phyloP scores from a whole-genome alignment of 2,797 vertebrate genomes.

The Allobates femoralis region DNA sequence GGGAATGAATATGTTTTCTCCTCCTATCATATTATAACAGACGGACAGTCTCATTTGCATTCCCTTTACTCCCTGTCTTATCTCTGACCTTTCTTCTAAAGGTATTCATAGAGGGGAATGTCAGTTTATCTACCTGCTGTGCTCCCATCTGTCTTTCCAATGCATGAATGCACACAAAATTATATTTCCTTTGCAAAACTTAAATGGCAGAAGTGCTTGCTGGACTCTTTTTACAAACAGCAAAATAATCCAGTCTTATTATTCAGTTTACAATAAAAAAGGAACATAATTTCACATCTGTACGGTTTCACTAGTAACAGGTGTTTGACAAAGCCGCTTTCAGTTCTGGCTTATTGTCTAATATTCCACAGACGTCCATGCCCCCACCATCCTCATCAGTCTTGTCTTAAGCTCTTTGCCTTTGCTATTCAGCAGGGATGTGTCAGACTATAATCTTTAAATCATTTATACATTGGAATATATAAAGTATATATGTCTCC shows the following conservation, averaged over 20 bases:
- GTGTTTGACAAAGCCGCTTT: conserved; percentile 68
- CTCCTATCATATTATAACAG: conserved; percentile 72
- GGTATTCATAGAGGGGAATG: conserved; percentile 76
- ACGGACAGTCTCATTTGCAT: conserved; percentile 77
- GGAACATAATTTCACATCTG: conserved; percentile 69
- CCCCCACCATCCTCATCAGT: conserved; percentile 20
- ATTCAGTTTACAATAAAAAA: conserved; percentile 69
- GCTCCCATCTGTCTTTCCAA: conserved; percentile 77
- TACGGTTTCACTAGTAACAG: conserved; percentile 68
- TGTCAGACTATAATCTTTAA: conserved; percentile 46
- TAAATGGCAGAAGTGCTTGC: conserved; percentile 76
- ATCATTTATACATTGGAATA: conserved; percentile 46
- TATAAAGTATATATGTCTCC: conserved; percentile 37
- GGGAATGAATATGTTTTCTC: conserved; percentile 69
- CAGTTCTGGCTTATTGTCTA: conserved; percentile 65
- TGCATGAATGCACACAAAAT: conserved; percentile 73
- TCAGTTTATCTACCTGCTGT: conserved; percentile 82
- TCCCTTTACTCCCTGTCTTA: conserved; percentile 74
- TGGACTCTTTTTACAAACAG: conserved; percentile 66
- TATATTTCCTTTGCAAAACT: conserved; percentile 77
- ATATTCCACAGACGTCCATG: conserved; percentile 57
- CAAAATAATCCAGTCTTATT: conserved; percentile 71
- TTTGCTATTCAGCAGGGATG: conserved; percentile 14
- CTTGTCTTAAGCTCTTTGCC: conserved; percentile 59
- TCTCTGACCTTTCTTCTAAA: conserved; percentile 80